Evolutionary conservation across 1,140 invertebrate genomes (phyloP), one percentile per base, ranked within the genome.

Genomic region (Copidosoma floridanum): DNA sequence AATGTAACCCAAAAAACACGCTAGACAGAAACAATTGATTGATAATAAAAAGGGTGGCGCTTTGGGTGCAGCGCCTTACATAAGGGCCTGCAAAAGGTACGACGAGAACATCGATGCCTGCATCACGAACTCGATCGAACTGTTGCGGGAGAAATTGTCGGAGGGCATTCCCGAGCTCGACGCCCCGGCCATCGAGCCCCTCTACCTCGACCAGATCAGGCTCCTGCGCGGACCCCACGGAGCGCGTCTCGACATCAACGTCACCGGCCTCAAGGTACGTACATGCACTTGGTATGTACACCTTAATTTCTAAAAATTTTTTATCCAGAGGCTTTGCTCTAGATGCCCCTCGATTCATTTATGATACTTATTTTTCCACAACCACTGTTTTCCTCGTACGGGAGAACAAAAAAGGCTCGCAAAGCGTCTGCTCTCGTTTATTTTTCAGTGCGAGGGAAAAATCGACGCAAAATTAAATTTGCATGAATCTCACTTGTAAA

Each of bases 161-260:
- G 69, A 79, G 72, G 88, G 88, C 60, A 87, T 88, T 55, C 84
- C 85, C 1, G 87, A 89, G 71, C 70, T 89, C n/a, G 82, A 85
- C 1, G 85, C 88, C 11, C 87, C 87, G 0, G 71, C 84, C 1
- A 82, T 88, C 3, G 88, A 89, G 60, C 87, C 87, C 0, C 71
- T 89, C 12, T 70, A 75, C 26, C 70, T 89, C 18, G 83, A 86
- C 6, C 82, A 86, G 61, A 82, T 87, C 16, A 79, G 81, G 1
- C 65, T 86, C 27, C 73, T 81, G 0, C 72, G 84, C n/a, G 85
- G 85, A 11, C 84, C 85, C 0, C 74, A 79, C 46, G 84, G 83
- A 6, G 84, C 84, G 18, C 82, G 83, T 40, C 73, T 87, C n/a
- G 85, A 85, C 6, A 76, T 86, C 3, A 84, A 85, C 40, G 80